These are phyloP conservation scores for Nycticorax nycticorax DNA, from an alignment of 2,113 vertebrate genomes.

Conservation along the genomic window DNA sequence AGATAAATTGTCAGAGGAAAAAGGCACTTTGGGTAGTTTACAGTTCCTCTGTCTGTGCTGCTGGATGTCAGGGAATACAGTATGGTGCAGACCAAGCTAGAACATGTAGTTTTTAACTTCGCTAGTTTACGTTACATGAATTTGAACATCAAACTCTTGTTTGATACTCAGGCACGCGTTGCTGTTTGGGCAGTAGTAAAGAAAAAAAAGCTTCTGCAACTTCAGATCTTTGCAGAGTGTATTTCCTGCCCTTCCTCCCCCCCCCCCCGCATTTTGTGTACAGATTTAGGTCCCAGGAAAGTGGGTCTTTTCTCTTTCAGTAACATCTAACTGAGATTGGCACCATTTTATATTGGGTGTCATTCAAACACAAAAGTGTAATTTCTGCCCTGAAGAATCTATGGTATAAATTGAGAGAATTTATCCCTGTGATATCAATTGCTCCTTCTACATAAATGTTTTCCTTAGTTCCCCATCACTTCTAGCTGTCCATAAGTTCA, in stretches of 20 bases:
- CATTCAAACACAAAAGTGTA: neutral
- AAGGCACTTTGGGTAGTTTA: neutral
- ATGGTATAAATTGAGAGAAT: neutral
- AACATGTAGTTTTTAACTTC: neutral
- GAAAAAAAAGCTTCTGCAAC: neutral
- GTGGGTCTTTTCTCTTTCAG: neutral
- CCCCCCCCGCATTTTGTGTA: neutral
- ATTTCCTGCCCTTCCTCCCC: neutral
- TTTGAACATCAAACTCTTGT: neutral
- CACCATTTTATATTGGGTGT: neutral
- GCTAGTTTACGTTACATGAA: neutral
- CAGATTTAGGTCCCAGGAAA: neutral
- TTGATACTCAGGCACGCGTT: accelerated
- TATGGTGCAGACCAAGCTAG: neutral
- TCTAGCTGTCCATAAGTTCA: neutral
- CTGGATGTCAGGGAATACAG: neutral
- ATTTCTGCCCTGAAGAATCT: neutral
- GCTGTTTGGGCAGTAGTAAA: neutral
- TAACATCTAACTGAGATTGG: neutral
- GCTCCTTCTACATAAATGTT: neutral
- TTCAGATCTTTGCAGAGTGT: neutral
- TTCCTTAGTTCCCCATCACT: neutral
- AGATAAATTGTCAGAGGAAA: neutral
- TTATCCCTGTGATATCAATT: neutral
- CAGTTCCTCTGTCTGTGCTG: neutral